A percentile compares a stretch with the other conserved stretches of the same genome.
Conservation (phyloP, 2,113 vertebrate species). For the Nyctereutes procyonoides region DNA sequence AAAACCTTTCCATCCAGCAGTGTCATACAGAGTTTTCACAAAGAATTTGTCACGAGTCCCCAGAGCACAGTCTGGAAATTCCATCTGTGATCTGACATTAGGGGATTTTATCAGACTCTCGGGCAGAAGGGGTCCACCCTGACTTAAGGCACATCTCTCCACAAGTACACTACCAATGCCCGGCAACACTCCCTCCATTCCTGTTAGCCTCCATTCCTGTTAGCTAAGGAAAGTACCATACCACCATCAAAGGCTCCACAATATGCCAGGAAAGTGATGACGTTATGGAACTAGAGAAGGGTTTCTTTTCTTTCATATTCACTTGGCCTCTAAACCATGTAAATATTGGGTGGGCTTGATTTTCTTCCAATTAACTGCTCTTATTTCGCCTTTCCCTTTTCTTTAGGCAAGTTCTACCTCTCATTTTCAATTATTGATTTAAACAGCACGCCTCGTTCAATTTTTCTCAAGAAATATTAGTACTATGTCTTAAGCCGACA, state of each 20-base stretch:
- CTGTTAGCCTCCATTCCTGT: neutral
- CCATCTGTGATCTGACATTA: constrained; percentile 46
- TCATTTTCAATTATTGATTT: constrained; percentile 62
- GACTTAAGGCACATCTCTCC: constrained; percentile 31
- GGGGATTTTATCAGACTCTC: constrained; percentile 49
- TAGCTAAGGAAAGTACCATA: neutral
- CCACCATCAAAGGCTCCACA: neutral
- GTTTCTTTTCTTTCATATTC: constrained; percentile 50
- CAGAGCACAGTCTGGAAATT: constrained; percentile 54
- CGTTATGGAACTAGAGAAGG: neutral
- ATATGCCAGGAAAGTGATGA: neutral
- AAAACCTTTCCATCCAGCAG: neutral
- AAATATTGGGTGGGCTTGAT: constrained; percentile 62
- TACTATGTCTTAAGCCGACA: constrained; percentile 60
- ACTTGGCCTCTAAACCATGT: constrained; percentile 49
- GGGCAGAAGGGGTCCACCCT: neutral
- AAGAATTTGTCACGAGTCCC: constrained; percentile 39
- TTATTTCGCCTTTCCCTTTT: constrained; percentile 63
- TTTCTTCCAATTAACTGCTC: constrained; percentile 62
- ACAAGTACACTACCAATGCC: neutral
- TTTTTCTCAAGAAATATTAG: constrained; percentile 65
- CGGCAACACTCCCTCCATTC: neutral
- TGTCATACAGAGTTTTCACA: constrained; percentile 34
- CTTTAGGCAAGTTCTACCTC: constrained; percentile 48
- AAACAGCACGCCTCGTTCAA: constrained; percentile 56